Base-by-base conservation (phyloP, 2,113 vertebrate species). In the Anarhynchus alexandrinus region DNA sequence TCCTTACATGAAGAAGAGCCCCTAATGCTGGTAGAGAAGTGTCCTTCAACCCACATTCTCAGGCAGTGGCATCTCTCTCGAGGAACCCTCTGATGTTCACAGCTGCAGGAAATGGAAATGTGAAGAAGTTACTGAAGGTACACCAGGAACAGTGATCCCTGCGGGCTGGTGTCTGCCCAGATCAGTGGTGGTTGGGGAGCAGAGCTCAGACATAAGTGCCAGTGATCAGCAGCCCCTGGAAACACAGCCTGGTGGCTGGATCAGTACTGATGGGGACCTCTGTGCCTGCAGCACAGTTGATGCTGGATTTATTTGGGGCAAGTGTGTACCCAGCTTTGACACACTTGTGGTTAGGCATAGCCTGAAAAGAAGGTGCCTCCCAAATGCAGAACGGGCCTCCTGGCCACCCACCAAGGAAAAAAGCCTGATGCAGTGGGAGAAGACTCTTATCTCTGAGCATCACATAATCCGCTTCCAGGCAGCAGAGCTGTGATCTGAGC, bases 321-420 rank as follows among this genome's bases (percentile, higher is more conserved):
- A 47, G 61, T 89, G 78, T 3, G 1, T 57, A 77, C 8, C 3
- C 18, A 59, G 47, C 52, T 88, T 65, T 88, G 73, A 58, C n/a
- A 87, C 77, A 32, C 20, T 10, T 55, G 25, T 30, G 42, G 43
- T 81, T 93, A 88, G 49, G 40, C 49, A 71, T 52, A 94, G 11
- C 21, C 61, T 59, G 38, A 82, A 76, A 82, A 88, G 52, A 82
- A 76, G 54, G 36, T 85, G 62, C 62, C 66, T 92, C 55, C 49
- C 79, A 90, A 85, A 52, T 2, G 4, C 45, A 57, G 61, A 80
- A 40, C 2, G 0, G 29, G 58, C 42, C 58, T 92, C 66, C 79
- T 90, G 94, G 88, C 88, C 92, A 90, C 85, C 96, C 88, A 96
- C 74, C 12, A n/a, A 61, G 66, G 66, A 5, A n/a, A 58, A 86